Evolutionary conservation across 30 jellyfish, hydroid and myxozoan genomes (phyloP), one percentile per base, ranked within the genome.

Genomic region (Cassiopea xamachana): DNA sequence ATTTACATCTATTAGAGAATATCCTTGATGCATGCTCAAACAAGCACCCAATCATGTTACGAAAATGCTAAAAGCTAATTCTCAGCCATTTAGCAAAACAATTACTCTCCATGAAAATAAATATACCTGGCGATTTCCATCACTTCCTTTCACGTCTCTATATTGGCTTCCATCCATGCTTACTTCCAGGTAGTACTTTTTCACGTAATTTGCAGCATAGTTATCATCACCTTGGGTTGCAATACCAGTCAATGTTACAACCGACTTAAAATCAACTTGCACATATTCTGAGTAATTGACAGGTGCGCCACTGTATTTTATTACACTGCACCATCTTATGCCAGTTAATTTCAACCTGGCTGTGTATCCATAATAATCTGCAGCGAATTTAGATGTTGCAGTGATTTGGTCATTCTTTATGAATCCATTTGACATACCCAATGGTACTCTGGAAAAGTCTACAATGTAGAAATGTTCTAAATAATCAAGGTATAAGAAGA

Each of bases 151-250:
- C 12, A 62, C 82, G 51, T 71, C 77, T 4, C 67, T 51, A 18
- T 4, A 86, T 1, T 12, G 39, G 12, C 48, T 44, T 10, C 93
- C 93, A 86, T 86, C 88, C n/a, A 19, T 50, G 76, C 93, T 86
- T 75, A 86, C 76, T 74, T 80, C 60, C 18, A 80, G 48, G 60
- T 83, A 81, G 73, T 19, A 83, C 82, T 75, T 45, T 46, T 80
- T 79, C 46, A 59, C 80, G n/a, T n/a, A n/a, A n/a, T n/a, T n/a
- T n/a, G n/a, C n/a, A n/a, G n/a, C n/a, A n/a, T 76, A 19, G 46
- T 60, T 84, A 44, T 77, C 91, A 78, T 91, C 93, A 17, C 97
- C 97, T 43, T 84, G 97, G 2, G 94, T 91, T n/a, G 93, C 97
- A 7, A 91, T 69, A 1, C 94, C 94, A 43, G 92, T 83, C 46